Evolutionary conservation across 1,140 invertebrate genomes (phyloP).

Genomic region (Brachionus koreanus): DNA sequence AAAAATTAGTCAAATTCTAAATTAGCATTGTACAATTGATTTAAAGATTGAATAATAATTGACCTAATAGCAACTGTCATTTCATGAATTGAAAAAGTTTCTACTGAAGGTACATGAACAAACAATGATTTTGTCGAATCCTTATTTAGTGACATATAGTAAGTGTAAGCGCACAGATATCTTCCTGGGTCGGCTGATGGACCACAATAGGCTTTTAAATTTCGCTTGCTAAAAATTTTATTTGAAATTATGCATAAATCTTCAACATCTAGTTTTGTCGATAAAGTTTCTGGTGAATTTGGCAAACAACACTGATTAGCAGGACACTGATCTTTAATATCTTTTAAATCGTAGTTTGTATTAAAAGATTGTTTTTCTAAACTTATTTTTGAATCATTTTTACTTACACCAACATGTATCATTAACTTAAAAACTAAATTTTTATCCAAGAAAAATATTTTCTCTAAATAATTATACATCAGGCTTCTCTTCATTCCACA

Average conservation of each 20-base stretch:
- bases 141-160: constrained; percentile 1
- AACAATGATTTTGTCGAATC: background rate
- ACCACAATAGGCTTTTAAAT: background rate
- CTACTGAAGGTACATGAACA: constrained; percentile 29
- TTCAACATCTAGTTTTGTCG: constrained; percentile 24
- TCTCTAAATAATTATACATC: background rate
- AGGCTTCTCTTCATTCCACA: constrained; percentile 32
- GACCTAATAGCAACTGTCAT: constrained; percentile 35
- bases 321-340: constrained; percentile 6
- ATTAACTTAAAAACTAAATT: constrained; percentile 29
- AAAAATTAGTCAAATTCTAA: background rate
- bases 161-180: constrained; percentile 26
- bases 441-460: background rate
- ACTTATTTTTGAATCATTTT: constrained; percentile 42
- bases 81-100: constrained; percentile 17
- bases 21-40: constrained; percentile 38
- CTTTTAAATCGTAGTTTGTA: background rate
- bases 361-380: constrained; percentile 37
- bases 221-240: background rate
- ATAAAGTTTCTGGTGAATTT: background rate
- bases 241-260: constrained; percentile 24
- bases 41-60: constrained; percentile 39
- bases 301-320: background rate
- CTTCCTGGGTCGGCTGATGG: constrained; percentile 21
- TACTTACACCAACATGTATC: constrained; percentile 29